Base-by-base conservation (phyloP, 2,113 vertebrate species). In the Thinocorus orbignyianus region DNA sequence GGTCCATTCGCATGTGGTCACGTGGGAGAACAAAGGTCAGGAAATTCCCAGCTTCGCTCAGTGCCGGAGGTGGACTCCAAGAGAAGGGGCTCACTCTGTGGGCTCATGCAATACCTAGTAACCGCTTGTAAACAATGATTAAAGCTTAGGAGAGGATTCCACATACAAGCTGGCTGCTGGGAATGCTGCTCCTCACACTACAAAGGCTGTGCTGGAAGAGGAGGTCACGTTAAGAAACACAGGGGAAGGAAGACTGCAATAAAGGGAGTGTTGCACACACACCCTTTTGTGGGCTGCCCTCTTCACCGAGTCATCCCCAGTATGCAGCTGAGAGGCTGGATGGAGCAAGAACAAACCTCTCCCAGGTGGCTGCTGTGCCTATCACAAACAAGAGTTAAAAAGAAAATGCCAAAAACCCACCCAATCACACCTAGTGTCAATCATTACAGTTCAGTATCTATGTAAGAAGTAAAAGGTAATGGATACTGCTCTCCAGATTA, bases 111-210 rank as follows among this genome's bases (percentile, higher is more conserved):
- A 55, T 65, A 60, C 39, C 48, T 42, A 13, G 28, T 30, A 57
- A 81, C 48, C 51, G 44, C 86, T 85, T 35, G 86, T 84, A 94
- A 96, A 90, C 73, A 91, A 8, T 52, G 61, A 94, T 92, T 90
- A 84, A 42, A 77, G 76, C 70, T 69, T 20, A n/a, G 51, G 41
- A 76, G 72, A 87, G 49, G 83, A 74, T 85, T 88, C 83, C 35
- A 25, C 19, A 3, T 4, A 4, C 33, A 8, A 22, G 51, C 80
- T 60, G 77, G 65, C 78, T 62, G 90, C 81, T 61, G 88, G 65
- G 79, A 94, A 80, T 18, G 78, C 61, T 54, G 86, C 74, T 76
- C 79, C 86, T 33, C 5, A 5, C 57, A 11, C 65, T 79, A 46
- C 65, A 39, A 54, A 79, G 58, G 71, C 87, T 24, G 60, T 3